Conservation (phyloP, 2,113 vertebrate species). For the Zosterops pallidus region DNA sequence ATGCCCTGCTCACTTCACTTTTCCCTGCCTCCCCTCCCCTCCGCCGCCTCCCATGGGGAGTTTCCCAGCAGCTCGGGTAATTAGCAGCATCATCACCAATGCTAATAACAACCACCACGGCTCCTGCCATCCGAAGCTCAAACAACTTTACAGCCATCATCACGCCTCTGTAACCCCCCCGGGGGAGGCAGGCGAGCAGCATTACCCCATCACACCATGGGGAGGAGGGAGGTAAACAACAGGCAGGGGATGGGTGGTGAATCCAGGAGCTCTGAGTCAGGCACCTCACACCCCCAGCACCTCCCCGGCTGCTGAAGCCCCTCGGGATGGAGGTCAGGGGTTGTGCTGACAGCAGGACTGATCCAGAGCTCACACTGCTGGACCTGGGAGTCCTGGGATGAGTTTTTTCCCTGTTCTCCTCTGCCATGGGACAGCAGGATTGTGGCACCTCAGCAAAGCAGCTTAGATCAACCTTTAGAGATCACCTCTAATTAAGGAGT, state of each 20-base stretch:
- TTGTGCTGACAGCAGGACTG: background rate
- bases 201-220: background rate
- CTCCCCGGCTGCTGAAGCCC: rapidly evolving
- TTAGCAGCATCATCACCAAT: slow-evolving; percentile 41
- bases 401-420: background rate
- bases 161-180: slow-evolving; percentile 32
- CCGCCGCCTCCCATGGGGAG: slow-evolving; percentile 43
- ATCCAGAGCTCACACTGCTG: rapidly evolving
- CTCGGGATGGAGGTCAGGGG: background rate
- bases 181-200: slow-evolving; percentile 6
- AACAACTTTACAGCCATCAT: slow-evolving; percentile 13
- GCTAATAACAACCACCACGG: slow-evolving; percentile 50
- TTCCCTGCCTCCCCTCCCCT: background rate
- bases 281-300: background rate
- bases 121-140: slow-evolving; percentile 26
- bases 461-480: background rate
- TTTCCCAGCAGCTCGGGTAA: slow-evolving; percentile 57
- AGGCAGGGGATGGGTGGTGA: background rate
- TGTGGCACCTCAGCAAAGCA: background rate
- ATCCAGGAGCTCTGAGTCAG: background rate
- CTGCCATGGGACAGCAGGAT: background rate
- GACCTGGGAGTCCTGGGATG: background rate
- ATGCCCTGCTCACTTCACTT: background rate
- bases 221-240: background rate
- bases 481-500: background rate